These are phyloP conservation scores for Drosophila ficusphila DNA, from an alignment of 1,140 invertebrate genomes.

Conservation along the genomic window DNA sequence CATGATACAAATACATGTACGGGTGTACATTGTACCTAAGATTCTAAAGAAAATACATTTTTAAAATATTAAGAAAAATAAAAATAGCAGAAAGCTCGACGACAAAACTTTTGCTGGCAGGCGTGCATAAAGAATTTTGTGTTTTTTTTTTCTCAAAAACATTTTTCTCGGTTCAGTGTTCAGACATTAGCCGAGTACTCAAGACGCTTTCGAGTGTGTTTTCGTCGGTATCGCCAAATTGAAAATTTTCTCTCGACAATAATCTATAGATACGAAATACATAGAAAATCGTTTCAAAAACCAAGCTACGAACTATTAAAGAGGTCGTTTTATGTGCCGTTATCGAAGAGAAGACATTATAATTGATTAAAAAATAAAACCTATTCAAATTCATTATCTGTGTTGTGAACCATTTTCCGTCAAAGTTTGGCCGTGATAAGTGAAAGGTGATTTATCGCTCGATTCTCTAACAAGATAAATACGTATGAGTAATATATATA, in stretches of 20 bases:
- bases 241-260: constrained; percentile 23
- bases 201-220: constrained; percentile 54
- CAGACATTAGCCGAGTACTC: constrained; percentile 56
- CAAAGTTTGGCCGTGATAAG: constrained; percentile 41
- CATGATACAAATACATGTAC: constrained; percentile 17
- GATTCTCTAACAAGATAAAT: background rate
- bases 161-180: constrained; percentile 61
- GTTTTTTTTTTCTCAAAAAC: constrained; percentile 55
- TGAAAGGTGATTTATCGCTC: constrained; percentile 40
- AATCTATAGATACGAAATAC: constrained; percentile 31
- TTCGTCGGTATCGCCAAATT: constrained; percentile 17
- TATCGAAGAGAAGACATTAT: background rate
- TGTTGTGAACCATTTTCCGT: constrained; percentile 3
- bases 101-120: constrained; percentile 59
- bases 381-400: constrained; percentile 6
- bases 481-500: constrained; percentile 13
- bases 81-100: constrained; percentile 73
- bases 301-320: constrained; percentile 9
- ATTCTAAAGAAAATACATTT: constrained; percentile 41
- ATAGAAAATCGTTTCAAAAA: constrained; percentile 22
- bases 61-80: constrained; percentile 47
- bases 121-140: constrained; percentile 42
- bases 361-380: constrained; percentile 17
- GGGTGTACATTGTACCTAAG: constrained; percentile 18
- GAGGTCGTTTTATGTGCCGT: constrained; percentile 1